Evolutionary conservation across 1,140 invertebrate genomes (phyloP).

Genomic region (Zaprionus camerounensis): DNA sequence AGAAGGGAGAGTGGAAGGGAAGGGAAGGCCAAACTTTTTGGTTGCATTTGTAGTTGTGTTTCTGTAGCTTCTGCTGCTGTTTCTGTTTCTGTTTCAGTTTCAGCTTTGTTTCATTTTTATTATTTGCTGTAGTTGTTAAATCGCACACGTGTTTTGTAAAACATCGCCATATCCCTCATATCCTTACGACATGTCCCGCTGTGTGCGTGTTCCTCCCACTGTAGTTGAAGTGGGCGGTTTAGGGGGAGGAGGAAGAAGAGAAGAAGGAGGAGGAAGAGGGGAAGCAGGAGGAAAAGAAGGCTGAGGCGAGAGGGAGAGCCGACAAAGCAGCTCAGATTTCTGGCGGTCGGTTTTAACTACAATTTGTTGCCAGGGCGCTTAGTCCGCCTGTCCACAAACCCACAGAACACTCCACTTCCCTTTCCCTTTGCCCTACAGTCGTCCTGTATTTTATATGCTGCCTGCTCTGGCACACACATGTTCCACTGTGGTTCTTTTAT

Average conservation of each 20-base stretch:
- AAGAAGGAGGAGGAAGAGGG: not conserved
- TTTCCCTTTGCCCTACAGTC: conserved; percentile 9
- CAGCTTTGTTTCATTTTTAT: conserved; percentile 23
- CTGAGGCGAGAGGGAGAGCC: not conserved
- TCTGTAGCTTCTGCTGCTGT: conserved; percentile 5
- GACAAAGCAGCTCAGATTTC: conserved; percentile 56
- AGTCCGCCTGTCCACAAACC: conserved; percentile 21
- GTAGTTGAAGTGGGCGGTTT: too few species aligned
- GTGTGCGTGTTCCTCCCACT: conserved; percentile 32
- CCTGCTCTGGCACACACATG: conserved; percentile 49
- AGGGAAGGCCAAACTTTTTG: conserved; percentile 44
- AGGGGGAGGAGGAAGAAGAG: too few species aligned
- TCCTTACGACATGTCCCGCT: conserved; percentile 67
- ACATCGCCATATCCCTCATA: conserved; percentile 74
- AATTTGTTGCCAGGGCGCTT: conserved; percentile 78
- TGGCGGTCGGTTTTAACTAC: conserved; percentile 69
- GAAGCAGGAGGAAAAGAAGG: not conserved
- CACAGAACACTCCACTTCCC: not conserved
- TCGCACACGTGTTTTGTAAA: conserved; percentile 80
- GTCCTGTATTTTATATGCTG: conserved; percentile 62
- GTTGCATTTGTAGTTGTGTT: conserved; percentile 44
- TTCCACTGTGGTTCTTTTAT: conserved; percentile 56
- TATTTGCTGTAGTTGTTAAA: conserved; percentile 73
- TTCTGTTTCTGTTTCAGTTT: conserved; percentile 3
- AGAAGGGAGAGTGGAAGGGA: conserved; percentile 41